These are phyloP conservation scores for Yponomeuta evonymella DNA, from an alignment of 2,888 invertebrate genomes.

Conservation along the genomic window DNA sequence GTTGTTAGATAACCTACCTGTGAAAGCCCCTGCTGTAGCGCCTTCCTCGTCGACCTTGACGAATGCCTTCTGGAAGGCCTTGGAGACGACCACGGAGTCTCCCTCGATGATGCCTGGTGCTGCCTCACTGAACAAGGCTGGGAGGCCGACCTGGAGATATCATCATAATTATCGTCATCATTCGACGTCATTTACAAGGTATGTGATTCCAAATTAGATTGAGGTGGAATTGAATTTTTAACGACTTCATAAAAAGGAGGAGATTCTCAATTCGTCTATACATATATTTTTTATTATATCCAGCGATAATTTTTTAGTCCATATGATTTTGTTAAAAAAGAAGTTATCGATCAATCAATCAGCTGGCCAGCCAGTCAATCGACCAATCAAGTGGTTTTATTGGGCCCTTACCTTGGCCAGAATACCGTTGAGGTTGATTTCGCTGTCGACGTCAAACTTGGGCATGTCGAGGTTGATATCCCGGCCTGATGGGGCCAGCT, in stretches of 20 bases:
- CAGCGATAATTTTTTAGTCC: no score
- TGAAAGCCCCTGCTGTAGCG: slow-evolving; percentile 86
- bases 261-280: no score
- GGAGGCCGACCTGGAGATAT: slow-evolving; percentile 36
- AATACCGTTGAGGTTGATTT: slow-evolving; percentile 37
- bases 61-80: slow-evolving; percentile 86
- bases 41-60: slow-evolving; percentile 90
- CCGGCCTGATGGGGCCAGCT: slow-evolving; percentile 26
- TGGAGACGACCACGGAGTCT: slow-evolving; percentile 65
- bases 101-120: slow-evolving; percentile 35
- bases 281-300: no score
- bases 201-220: neutral
- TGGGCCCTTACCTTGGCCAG: slow-evolving; percentile 37
- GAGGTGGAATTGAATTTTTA: neutral
- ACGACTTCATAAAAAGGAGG: no score
- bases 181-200: neutral
- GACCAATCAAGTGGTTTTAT: no score
- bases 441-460: slow-evolving; percentile 43
- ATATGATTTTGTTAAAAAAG: no score
- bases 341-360: no score
- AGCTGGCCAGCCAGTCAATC: no score
- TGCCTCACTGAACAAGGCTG: slow-evolving; percentile 35
- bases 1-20: slow-evolving; percentile 38
- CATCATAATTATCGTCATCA: neutral
- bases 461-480: slow-evolving; percentile 40